Evolutionary conservation across 1,140 invertebrate species (phyloP).

Genomic region (Bombyx mandarina): DNA sequence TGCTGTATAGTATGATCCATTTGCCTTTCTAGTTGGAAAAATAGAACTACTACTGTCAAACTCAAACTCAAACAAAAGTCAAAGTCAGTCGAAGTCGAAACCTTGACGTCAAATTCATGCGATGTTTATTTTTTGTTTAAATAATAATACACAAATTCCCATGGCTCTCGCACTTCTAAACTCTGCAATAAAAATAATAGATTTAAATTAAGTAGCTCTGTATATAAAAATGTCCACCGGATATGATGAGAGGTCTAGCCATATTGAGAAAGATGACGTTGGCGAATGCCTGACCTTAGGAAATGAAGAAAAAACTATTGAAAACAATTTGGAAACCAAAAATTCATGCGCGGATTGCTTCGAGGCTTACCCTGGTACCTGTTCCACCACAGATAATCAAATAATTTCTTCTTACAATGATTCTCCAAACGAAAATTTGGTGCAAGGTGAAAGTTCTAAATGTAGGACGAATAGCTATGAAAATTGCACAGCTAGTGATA

Average conservation of each 20-base stretch:
- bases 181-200: slow-evolving; percentile 17
- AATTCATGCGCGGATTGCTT: slow-evolving; percentile 40
- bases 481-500: slow-evolving; percentile 25
- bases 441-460: not conserved
- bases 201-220: slow-evolving; percentile 17
- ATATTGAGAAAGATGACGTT: slow-evolving; percentile 42
- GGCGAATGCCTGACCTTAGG: slow-evolving; percentile 11
- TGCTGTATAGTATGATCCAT: too few relatives aligned
- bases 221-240: slow-evolving; percentile 37
- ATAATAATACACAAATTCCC: slow-evolving; percentile 28
- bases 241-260: slow-evolving; percentile 16
- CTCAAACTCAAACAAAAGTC: slow-evolving; percentile 7
- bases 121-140: slow-evolving; percentile 46
- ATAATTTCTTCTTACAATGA: too few relatives aligned
- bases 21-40: too few relatives aligned
- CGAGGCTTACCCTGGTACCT: not conserved
- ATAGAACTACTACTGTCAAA: not conserved
- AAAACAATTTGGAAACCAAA: not conserved
- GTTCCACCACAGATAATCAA: not conserved
- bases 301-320: slow-evolving; percentile 29
- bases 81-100: too few relatives aligned
- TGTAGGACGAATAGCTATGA: slow-evolving; percentile 9
- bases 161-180: slow-evolving; percentile 28
- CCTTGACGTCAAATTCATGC: slow-evolving; percentile 16
- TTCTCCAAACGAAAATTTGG: too few relatives aligned